Percentiles rank a stretch among this genome's conserved stretches.
Conservation (phyloP, 1,140 invertebrate species). For the Bombus vancouverensis region DNA sequence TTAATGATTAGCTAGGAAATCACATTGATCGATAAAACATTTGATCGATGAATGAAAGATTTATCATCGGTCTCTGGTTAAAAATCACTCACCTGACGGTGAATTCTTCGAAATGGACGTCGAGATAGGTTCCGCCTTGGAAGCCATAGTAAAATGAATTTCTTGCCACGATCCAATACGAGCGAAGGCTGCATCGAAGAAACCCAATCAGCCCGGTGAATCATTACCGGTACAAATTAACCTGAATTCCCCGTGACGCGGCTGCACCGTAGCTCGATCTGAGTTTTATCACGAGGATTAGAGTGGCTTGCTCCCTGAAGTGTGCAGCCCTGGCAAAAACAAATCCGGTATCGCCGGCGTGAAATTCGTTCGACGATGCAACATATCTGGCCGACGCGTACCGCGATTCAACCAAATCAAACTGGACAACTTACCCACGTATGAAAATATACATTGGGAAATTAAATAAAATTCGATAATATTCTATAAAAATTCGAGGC, state of each 20-base stretch:
- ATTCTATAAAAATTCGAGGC: too few species aligned
- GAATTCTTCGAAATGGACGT: neutral
- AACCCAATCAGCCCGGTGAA: constrained; percentile 4
- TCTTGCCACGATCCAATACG: neutral
- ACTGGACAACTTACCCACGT: too few species aligned
- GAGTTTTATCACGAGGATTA: constrained; percentile 3
- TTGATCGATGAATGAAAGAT: neutral
- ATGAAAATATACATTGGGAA: too few species aligned
- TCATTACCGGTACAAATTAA: constrained; percentile 1
- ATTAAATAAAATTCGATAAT: too few species aligned
- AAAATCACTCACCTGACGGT: neutral
- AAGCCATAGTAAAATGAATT: constrained; percentile 3
- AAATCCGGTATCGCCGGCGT: neutral
- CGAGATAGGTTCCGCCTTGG: neutral
- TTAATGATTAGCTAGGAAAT: too few species aligned
- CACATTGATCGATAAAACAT: too few species aligned
- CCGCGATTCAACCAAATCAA: neutral
- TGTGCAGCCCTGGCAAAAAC: constrained; percentile 12
- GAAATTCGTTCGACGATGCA: constrained; percentile 21
- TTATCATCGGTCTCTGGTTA: neutral
- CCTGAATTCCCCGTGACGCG: neutral
- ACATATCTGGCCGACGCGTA: constrained; percentile 4
- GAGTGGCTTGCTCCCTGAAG: neutral
- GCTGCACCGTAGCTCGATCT: neutral
- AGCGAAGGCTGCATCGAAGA: neutral